Conservation (phyloP, 1,140 invertebrate species). For the Ladona fulva region DNA sequence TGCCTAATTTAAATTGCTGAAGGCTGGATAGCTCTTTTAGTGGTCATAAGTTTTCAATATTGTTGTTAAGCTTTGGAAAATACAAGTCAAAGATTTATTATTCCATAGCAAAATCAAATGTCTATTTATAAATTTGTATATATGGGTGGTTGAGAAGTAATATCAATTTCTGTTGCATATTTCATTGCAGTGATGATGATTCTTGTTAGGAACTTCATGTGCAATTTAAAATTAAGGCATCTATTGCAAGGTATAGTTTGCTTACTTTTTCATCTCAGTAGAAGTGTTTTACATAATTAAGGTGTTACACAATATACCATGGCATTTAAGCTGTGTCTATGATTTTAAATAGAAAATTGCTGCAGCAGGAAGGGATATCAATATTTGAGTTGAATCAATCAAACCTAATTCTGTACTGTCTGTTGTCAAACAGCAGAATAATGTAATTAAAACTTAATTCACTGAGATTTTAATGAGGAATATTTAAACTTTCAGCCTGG, state of each 20-base stretch:
- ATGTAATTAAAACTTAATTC: too few relatives aligned
- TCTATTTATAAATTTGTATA: constrained; percentile 7
- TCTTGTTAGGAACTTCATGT: neutral
- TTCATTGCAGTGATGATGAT: neutral
- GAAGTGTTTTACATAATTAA: neutral
- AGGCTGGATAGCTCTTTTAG: neutral
- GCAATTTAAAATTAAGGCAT: neutral
- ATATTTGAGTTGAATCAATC: too few relatives aligned
- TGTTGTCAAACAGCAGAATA: too few relatives aligned
- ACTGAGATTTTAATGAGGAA: too few relatives aligned
- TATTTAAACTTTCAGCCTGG: too few relatives aligned
- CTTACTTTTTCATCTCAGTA: neutral
- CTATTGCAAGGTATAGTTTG: neutral
- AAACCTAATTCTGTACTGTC: too few relatives aligned
- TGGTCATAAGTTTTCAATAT: neutral
- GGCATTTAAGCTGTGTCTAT: neutral
- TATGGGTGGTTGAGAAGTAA: neutral
- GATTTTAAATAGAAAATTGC: neutral
- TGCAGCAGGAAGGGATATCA: too few relatives aligned
- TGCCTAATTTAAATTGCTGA: neutral
- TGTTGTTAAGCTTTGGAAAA: neutral
- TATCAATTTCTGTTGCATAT: neutral
- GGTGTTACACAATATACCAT: neutral
- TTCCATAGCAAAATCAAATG: neutral
- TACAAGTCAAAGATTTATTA: neutral